Conservation (phyloP, 2,888 invertebrate genomes). For the Priocnemis perturbator region DNA sequence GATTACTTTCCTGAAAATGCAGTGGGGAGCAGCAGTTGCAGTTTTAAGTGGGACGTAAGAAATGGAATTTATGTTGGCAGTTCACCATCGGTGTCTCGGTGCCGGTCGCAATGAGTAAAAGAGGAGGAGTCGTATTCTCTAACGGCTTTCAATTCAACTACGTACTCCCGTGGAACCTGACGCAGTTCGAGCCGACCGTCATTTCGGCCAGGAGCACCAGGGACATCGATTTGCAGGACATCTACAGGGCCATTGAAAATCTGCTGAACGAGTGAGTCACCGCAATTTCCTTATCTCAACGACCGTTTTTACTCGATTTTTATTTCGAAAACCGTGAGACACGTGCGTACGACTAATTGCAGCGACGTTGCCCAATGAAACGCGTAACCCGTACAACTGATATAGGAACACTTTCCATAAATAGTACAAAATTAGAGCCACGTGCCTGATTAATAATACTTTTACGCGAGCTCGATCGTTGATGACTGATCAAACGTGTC, state of each 20-base stretch:
- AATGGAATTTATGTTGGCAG: slow-evolving; percentile 43
- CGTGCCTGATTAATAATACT: too few species aligned
- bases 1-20: too few species aligned
- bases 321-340: too few species aligned
- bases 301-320: background rate
- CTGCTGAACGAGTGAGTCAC: slow-evolving; percentile 66
- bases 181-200: slow-evolving; percentile 65
- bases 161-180: slow-evolving; percentile 67
- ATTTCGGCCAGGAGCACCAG: slow-evolving; percentile 61
- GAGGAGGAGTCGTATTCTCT: slow-evolving; percentile 63
- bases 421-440: too few species aligned
- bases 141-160: slow-evolving; percentile 72
- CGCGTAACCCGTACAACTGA: too few species aligned
- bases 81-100: slow-evolving; percentile 66
- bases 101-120: slow-evolving; percentile 65
- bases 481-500: background rate
- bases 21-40: too few species aligned
- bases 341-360: background rate
- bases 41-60: too few species aligned
- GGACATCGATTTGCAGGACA: slow-evolving; percentile 63
- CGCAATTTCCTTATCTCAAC: too few species aligned
- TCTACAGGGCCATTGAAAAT: slow-evolving; percentile 66
- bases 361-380: too few species aligned
- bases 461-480: background rate
- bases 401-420: too few species aligned